phyloP scores from a whole-genome alignment of 2,888 invertebrate genomes.

The Drosophila yooni region DNA sequence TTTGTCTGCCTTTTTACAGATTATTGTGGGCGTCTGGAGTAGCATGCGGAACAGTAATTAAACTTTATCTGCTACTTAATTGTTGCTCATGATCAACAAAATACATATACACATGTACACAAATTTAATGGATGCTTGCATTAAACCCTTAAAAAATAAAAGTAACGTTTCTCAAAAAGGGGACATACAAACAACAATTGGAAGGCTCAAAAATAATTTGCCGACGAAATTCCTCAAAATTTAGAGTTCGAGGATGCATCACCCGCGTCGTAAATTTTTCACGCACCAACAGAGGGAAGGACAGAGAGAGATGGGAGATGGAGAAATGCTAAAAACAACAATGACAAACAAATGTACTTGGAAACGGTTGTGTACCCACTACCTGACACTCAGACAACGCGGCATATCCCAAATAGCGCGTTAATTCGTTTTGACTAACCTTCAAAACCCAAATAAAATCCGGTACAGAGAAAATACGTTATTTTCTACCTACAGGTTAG shows the following conservation, averaged over 20 bases:
- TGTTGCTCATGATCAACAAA: not conserved
- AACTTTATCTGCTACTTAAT: not conserved
- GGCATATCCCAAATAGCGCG: slow-evolving; percentile 66
- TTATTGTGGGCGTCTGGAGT: not conserved
- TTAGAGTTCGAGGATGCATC: slow-evolving; percentile 27
- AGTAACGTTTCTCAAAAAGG: slow-evolving; percentile 31
- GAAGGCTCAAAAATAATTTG: slow-evolving; percentile 54
- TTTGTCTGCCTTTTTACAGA: not conserved
- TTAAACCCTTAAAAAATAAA: slow-evolving; percentile 52
- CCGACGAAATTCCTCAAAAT: slow-evolving; percentile 73
- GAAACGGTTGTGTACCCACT: slow-evolving; percentile 27
- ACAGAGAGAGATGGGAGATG: not conserved
- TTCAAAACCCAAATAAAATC: slow-evolving; percentile 57
- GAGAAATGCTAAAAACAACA: slow-evolving; percentile 60
- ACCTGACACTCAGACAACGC: slow-evolving; percentile 64
- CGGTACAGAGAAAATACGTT: slow-evolving; percentile 64
- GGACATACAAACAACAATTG: slow-evolving; percentile 56
- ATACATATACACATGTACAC: slow-evolving; percentile 1
- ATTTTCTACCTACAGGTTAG: slow-evolving; percentile 60
- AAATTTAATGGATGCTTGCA: slow-evolving; percentile 7
- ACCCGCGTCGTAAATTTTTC: slow-evolving; percentile 64
- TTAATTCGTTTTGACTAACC: slow-evolving; percentile 81
- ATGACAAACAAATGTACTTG: slow-evolving; percentile 62
- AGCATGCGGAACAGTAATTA: not conserved
- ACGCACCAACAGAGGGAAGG: slow-evolving; percentile 55